Percentiles rank a stretch among this genome's conserved stretches.
Conservation (phyloP, 1,140 invertebrate species). For the Carcinoscorpius rotundicauda region DNA sequence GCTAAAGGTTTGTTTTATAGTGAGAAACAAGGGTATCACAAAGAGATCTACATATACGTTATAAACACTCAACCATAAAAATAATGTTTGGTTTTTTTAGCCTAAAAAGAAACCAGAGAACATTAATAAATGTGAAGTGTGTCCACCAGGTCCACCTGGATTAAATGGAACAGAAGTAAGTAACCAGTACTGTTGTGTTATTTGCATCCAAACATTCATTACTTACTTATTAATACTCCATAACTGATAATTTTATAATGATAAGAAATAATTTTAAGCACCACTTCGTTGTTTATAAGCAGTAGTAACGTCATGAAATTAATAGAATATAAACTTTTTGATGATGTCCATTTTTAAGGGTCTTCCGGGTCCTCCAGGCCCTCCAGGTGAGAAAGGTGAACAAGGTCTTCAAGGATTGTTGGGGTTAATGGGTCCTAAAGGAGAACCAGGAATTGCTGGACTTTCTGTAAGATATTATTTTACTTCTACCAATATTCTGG, state of each 20-base stretch:
- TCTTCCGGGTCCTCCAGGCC: constrained; percentile 35
- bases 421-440: constrained; percentile 16
- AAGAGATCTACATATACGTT: too few species aligned
- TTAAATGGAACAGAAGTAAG: constrained; percentile 38
- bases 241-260: too few species aligned
- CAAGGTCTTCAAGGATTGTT: constrained; percentile 8
- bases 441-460: constrained; percentile 12
- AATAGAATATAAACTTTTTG: too few species aligned
- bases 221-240: too few species aligned
- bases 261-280: too few species aligned
- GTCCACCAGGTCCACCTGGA: constrained; percentile 47
- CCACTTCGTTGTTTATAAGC: constrained; percentile 26
- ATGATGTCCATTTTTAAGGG: neutral
- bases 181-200: too few species aligned
- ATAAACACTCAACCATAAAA: too few species aligned
- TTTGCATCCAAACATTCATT: too few species aligned
- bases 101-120: constrained; percentile 17
- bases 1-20: too few species aligned
- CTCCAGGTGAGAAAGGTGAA: constrained; percentile 26
- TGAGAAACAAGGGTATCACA: too few species aligned
- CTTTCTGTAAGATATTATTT: neutral
- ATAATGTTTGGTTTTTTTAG: constrained; percentile 15
- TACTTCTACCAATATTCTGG: too few species aligned
- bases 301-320: constrained; percentile 3
- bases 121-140: constrained; percentile 27